These are phyloP conservation scores for Epicampocera succincta DNA, from an alignment of 2,888 invertebrate species.

Conservation along the genomic window DNA sequence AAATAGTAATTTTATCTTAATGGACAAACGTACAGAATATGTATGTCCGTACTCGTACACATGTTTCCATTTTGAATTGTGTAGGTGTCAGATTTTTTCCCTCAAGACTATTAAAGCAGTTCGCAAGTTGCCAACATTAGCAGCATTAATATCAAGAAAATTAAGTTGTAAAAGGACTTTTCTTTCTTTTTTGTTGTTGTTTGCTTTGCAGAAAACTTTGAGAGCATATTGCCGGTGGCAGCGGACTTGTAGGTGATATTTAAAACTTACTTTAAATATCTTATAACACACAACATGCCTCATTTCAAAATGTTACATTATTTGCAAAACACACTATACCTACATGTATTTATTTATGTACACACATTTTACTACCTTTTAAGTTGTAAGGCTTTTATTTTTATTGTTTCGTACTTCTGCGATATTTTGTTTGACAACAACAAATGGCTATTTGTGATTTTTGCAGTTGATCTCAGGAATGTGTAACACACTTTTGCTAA, in stretches of 20 bases:
- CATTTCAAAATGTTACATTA: slow-evolving; percentile 35
- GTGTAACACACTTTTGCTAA: slow-evolving; percentile 23
- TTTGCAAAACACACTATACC: neutral
- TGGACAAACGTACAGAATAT: slow-evolving; percentile 46
- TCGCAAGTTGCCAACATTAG: slow-evolving; percentile 4
- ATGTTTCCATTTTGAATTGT: slow-evolving; percentile 36
- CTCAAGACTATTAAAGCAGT: neutral
- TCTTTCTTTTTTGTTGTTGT: slow-evolving; percentile 35
- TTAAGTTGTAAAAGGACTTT: slow-evolving; percentile 68
- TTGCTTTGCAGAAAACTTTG: slow-evolving; percentile 30
- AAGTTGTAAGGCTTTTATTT: slow-evolving; percentile 14
- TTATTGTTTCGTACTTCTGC: slow-evolving; percentile 17
- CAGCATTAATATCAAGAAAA: slow-evolving; percentile 50
- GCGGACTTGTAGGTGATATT: slow-evolving; percentile 65
- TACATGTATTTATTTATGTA: neutral
- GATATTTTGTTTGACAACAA: slow-evolving; percentile 38
- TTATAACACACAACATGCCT: slow-evolving; percentile 62
- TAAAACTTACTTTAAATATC: slow-evolving; percentile 68
- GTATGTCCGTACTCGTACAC: no score
- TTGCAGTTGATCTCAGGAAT: slow-evolving; percentile 37
- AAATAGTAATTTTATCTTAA: slow-evolving; percentile 50
- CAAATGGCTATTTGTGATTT: slow-evolving; percentile 59
- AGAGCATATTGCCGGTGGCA: slow-evolving; percentile 56
- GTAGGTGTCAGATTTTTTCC: slow-evolving; percentile 51
- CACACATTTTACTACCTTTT: slow-evolving; percentile 41